Percentiles rank a stretch among this genome's conserved stretches.
Conservation (phyloP, 2,113 vertebrate species). For the Chloropsis cyanopogon region DNA sequence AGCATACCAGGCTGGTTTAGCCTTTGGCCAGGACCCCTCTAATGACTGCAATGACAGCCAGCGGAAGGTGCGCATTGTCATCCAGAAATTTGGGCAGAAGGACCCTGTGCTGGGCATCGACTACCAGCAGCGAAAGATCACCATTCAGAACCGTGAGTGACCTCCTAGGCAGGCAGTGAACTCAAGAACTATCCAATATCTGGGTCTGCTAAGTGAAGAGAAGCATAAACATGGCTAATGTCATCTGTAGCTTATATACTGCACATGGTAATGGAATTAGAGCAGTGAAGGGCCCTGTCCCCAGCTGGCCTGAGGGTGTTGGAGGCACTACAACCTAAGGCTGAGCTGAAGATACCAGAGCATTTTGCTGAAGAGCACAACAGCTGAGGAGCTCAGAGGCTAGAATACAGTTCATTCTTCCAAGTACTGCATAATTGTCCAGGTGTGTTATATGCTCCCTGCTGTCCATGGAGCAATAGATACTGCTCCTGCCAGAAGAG, state of each 20-base stretch:
- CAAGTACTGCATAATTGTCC: background rate
- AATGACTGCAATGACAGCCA: slow-evolving; percentile 89
- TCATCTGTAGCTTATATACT: background rate
- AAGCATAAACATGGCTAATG: background rate
- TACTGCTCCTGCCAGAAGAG: background rate
- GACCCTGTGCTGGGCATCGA: slow-evolving; percentile 83
- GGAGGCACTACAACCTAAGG: background rate
- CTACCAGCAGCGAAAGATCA: slow-evolving; percentile 88
- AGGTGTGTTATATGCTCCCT: background rate
- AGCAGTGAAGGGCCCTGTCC: background rate
- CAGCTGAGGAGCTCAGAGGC: background rate
- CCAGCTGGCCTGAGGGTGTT: background rate
- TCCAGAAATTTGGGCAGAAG: slow-evolving; percentile 83
- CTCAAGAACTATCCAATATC: background rate
- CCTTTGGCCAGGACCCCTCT: slow-evolving; percentile 87
- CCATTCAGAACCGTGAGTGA: slow-evolving; percentile 88
- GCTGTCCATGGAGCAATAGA: background rate
- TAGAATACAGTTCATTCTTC: background rate
- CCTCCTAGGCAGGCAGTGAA: background rate
- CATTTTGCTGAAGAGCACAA: background rate
- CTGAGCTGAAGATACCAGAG: background rate
- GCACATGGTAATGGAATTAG: background rate
- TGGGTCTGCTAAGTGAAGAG: background rate
- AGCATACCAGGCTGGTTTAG: slow-evolving; percentile 87
- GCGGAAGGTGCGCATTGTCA: slow-evolving; percentile 83